Percentiles rank a stretch among this genome's conserved stretches.
Conservation (phyloP, 2,113 vertebrate species). For the Nanorana parkeri region DNA sequence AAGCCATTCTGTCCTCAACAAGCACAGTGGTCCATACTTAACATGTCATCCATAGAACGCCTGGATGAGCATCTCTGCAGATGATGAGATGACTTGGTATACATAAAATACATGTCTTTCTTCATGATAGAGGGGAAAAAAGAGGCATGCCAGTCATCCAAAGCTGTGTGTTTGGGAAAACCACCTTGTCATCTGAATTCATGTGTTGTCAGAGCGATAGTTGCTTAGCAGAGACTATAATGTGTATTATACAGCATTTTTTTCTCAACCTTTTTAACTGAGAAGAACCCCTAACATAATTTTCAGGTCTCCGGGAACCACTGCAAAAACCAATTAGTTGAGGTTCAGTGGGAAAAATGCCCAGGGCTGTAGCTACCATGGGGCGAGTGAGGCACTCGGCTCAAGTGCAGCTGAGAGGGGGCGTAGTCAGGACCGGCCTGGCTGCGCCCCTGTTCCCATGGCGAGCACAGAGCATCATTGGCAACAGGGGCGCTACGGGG, state of each 20-base stretch:
- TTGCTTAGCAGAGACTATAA: not conserved
- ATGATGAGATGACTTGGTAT: slow-evolving; percentile 22
- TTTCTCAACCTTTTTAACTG: too few species aligned
- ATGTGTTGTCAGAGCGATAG: slow-evolving; percentile 1
- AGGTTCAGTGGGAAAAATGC: too few species aligned
- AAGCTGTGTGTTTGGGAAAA: slow-evolving; percentile 4
- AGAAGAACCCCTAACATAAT: too few species aligned
- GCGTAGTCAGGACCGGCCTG: too few species aligned
- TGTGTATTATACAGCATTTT: slow-evolving; percentile 4
- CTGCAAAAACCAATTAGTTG: too few species aligned
- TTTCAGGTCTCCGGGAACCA: too few species aligned
- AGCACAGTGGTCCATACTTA: slow-evolving; percentile 12
- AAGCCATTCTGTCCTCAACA: slow-evolving; percentile 16
- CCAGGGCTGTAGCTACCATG: too few species aligned
- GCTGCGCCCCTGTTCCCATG: too few species aligned
- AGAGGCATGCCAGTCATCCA: not conserved
- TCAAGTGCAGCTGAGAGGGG: too few species aligned
- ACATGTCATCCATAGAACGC: slow-evolving; percentile 31
- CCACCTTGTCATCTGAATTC: slow-evolving; percentile 23
- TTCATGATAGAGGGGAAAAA: not conserved
- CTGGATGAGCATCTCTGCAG: slow-evolving; percentile 25
- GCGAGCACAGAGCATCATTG: too few species aligned
- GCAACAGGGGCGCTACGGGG: too few species aligned
- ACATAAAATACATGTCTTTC: slow-evolving; percentile 42
- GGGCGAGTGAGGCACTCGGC: too few species aligned